Base-by-base conservation (phyloP, 2,797 vertebrate genomes). In the Simalia tracyae region DNA sequence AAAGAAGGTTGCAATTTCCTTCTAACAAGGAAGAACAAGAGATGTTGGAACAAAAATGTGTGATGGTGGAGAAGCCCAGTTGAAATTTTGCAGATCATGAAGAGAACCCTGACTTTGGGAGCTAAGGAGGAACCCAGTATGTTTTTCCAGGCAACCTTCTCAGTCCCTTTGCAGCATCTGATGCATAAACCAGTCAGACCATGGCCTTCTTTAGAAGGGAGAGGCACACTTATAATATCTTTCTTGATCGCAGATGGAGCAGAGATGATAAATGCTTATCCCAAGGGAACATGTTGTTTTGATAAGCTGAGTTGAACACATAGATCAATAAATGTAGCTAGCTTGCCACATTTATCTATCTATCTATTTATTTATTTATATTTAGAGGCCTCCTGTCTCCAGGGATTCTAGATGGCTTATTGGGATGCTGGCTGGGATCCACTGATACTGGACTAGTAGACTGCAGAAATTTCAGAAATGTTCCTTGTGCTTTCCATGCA, bases 201-300 rank as follows among this genome's bases (percentile, higher is more conserved):
- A 50, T n/a, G 22, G 54, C 50, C 22, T 14, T 31, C 17, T 61
- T 36, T 26, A 56, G 86, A 15, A 61, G 81, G 72, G 24, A 8
- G 81, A 28, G 42, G 46, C 57, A 87, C 54, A 81, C 76, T 91
- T 26, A 81, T 63, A 68, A 59, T 54, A 72, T 54, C 81, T 68
- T 17, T 31, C 14, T 17, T 2, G 1, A 8, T 56, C 54, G 59
- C 12, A 50, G 84, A 28, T 76, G 60, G 15, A 68, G 61, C n/a
- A 46, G 87, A 63, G 57, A 86, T 72, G 84, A 92, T 92, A 87
- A 76, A 90, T 81, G 84, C n/a, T 84, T 87, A 42, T 22, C 64
- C 66, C 84, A 81, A 87, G 84, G 84, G 88, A 92, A 63, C 14
- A 61, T 12, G 42, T 50, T 31, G 11, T n/a, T 76, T 57, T 10